These are phyloP conservation scores for Macrosiphum euphorbiae DNA, from an alignment of 2,888 invertebrate genomes.

Conservation along the genomic window DNA sequence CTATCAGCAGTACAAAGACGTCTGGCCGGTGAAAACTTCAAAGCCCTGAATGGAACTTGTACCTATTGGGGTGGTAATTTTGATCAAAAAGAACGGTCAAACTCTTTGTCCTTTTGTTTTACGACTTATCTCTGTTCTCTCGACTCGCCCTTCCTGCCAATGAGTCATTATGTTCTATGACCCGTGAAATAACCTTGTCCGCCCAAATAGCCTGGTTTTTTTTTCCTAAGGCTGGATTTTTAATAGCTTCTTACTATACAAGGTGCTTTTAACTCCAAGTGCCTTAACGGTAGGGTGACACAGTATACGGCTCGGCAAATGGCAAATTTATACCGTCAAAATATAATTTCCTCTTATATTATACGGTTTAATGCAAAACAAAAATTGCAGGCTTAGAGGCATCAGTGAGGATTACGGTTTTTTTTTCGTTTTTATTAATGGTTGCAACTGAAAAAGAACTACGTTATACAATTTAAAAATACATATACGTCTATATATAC, in stretches of 20 bases:
- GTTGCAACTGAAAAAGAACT: not conserved
- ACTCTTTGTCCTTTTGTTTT: slow-evolving; percentile 30
- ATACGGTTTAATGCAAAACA: slow-evolving; percentile 13
- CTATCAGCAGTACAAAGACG: not conserved
- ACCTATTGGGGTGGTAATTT: not conserved
- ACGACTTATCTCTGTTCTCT: slow-evolving; percentile 18
- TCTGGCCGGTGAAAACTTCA: not conserved
- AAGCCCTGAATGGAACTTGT: not conserved
- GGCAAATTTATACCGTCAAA: slow-evolving; percentile 33
- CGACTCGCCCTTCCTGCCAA: slow-evolving; percentile 6
- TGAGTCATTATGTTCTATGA: slow-evolving; percentile 55
- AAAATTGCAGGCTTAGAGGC: not conserved
- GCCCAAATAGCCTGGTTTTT: slow-evolving; percentile 11
- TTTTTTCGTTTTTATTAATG: not conserved
- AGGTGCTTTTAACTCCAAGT: slow-evolving; percentile 36
- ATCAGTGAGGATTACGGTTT: not conserved
- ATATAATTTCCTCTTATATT: slow-evolving; percentile 15
- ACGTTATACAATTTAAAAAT: not conserved
- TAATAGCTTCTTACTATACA: slow-evolving; percentile 39
- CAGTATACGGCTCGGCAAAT: not conserved
- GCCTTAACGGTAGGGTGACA: not conserved
- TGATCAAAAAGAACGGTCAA: slow-evolving; percentile 37
- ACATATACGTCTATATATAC: not conserved
- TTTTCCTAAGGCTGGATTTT: slow-evolving; percentile 10
- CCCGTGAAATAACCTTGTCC: slow-evolving; percentile 61